phyloP scores from a whole-genome alignment of 2,888 invertebrate genomes.

The Poecilus cupreus region DNA sequence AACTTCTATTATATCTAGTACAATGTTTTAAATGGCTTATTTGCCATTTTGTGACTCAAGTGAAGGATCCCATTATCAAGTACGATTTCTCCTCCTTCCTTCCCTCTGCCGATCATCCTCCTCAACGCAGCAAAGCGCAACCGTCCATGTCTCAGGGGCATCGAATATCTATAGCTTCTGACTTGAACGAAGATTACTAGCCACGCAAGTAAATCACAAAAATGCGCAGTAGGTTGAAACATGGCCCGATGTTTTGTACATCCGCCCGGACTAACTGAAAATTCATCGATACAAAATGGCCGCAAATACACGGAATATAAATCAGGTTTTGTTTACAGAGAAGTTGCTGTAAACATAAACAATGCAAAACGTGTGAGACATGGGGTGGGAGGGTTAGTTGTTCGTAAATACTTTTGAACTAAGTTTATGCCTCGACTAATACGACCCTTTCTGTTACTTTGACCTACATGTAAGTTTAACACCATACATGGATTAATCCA shows the following conservation, averaged over 20 bases:
- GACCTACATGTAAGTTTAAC: no score
- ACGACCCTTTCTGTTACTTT: no score
- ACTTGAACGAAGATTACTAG: constrained; percentile 20
- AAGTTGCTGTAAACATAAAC: not conserved
- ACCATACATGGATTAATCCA: no score
- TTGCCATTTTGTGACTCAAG: no score
- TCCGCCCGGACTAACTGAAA: not conserved
- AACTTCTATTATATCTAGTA: no score
- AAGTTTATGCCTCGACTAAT: not conserved
- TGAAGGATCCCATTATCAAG: no score
- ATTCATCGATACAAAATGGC: constrained; percentile 5
- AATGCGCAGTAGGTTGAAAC: not conserved
- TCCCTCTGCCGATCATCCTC: no score
- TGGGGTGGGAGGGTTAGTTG: not conserved
- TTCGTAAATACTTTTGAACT: not conserved
- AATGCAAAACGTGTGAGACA: not conserved
- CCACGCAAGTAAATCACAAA: constrained; percentile 28
- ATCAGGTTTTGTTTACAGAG: not conserved
- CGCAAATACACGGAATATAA: not conserved
- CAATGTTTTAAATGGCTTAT: no score
- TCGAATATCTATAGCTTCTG: constrained; percentile 28
- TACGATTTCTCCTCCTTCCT: no score
- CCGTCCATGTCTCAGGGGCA: not conserved
- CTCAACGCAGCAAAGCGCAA: not conserved
- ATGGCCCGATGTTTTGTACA: not conserved